Evolutionary conservation across 2,113 vertebrate genomes (phyloP), one percentile per base, ranked within the genome.

Genomic region (Boulengeromyrus knoepffleri): DNA sequence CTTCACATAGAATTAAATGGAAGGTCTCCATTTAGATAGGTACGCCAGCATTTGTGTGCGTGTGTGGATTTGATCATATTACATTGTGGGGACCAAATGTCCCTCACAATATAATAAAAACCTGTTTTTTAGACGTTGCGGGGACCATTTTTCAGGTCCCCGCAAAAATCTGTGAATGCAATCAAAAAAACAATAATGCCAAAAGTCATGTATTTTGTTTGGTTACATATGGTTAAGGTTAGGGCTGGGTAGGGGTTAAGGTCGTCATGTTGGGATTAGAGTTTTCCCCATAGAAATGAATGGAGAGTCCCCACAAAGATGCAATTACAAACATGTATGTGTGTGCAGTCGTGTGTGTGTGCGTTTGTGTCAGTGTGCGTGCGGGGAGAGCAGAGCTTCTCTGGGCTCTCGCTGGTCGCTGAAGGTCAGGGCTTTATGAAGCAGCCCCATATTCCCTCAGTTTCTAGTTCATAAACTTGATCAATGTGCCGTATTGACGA

Each of bases 341-440:
- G 52, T 53, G 52, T 19, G 50, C 3, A 3, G 17, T 1, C 1
- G 15, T 53, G 17, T 52, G 15, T 86, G 56, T 52, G 89, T 5
- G 31, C 31, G 8, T 7, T 36, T 27, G 52, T 66, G 92, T 17
- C 15, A 0, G 50, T 19, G 50, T 19, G 50, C 13, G 1, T 53
- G 17, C 90, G 92, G 91, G 91, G 90, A 91, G 93, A 93, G 92
- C 93, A 90, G 91, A 91, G 86, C 36, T 17, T 83, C 66, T 52
- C 46, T 36, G 15, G 36, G 1, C 27, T 50, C 27, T 53, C 9
- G 21, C 24, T 80, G 36, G 36, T 17, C 49, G 88, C 88, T 56
- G 27, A 84, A 84, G 49, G 88, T 39, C 31, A 39, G 52, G 50
- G 66, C n/a, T 80, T 52, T 84, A 84, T 84, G 45, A 52, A 87